These are phyloP conservation scores for Quiscalus mexicanus DNA, from an alignment of 2,113 vertebrate genomes.

Conservation along the genomic window DNA sequence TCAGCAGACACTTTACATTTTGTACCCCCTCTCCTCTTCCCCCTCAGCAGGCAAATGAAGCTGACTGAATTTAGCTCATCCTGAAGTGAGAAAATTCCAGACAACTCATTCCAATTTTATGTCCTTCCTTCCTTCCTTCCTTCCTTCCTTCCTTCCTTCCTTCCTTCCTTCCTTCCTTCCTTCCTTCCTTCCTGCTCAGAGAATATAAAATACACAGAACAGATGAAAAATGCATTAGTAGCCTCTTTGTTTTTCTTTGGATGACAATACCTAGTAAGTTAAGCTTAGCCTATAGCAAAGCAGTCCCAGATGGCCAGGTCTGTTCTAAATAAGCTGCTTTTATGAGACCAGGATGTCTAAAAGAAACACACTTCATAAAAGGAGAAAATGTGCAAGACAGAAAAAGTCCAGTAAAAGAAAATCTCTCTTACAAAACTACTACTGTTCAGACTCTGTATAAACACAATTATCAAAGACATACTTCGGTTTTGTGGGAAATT, in stretches of 20 bases:
- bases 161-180: too few species aligned
- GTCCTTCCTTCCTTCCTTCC: not conserved
- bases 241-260: slow-evolving; percentile 33
- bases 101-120: not conserved
- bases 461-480: slow-evolving; percentile 24
- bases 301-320: slow-evolving; percentile 16
- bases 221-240: not conserved
- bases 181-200: not conserved
- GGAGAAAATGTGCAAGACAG: slow-evolving; percentile 47
- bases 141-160: not conserved
- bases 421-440: slow-evolving; percentile 5
- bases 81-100: not conserved
- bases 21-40: not conserved
- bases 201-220: not conserved
- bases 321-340: slow-evolving; percentile 53
- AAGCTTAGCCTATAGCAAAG: slow-evolving; percentile 38
- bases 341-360: slow-evolving; percentile 42
- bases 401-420: slow-evolving; percentile 31
- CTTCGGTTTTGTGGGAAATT: not conserved
- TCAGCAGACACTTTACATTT: not conserved
- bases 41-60: not conserved
- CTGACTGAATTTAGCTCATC: not conserved
- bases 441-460: slow-evolving; percentile 30
- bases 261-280: slow-evolving; percentile 22
- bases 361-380: slow-evolving; percentile 54